Percentiles rank a stretch among this genome's conserved stretches.
These are phyloP conservation scores for Eidolon dupreanum DNA, from an alignment of 2,797 vertebrate species.

Conservation along the genomic window DNA sequence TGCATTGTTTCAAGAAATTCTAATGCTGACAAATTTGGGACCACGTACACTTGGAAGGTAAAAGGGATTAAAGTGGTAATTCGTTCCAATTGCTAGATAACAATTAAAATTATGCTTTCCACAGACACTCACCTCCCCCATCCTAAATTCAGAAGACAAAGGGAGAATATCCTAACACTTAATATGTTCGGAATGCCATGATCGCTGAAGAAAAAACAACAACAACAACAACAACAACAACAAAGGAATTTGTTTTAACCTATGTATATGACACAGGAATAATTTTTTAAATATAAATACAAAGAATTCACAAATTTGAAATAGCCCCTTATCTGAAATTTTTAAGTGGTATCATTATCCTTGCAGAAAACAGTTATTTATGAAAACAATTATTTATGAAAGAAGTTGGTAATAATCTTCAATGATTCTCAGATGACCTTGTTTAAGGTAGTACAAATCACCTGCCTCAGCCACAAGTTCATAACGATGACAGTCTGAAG, in stretches of 20 bases:
- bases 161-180: background rate
- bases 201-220: background rate
- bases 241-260: background rate
- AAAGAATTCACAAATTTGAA: constrained; percentile 13
- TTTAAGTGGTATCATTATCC: background rate
- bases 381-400: background rate
- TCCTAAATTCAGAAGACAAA: constrained; percentile 34
- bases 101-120: constrained; percentile 12
- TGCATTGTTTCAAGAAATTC: constrained; percentile 83
- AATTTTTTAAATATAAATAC: background rate
- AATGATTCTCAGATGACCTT: background rate
- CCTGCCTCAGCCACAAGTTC: background rate
- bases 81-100: constrained; percentile 22
- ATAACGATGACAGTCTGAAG: background rate
- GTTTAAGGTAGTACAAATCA: background rate
- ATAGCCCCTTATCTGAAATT: background rate
- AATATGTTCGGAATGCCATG: background rate
- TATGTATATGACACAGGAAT: background rate
- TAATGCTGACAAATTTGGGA: constrained; percentile 67
- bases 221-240: background rate
- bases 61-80: background rate
- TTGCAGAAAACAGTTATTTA: background rate
- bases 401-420: background rate
- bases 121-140: background rate
- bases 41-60: constrained; percentile 41